phyloP scores from a whole-genome alignment of 2,113 vertebrate species.

The Hylia prasina region DNA sequence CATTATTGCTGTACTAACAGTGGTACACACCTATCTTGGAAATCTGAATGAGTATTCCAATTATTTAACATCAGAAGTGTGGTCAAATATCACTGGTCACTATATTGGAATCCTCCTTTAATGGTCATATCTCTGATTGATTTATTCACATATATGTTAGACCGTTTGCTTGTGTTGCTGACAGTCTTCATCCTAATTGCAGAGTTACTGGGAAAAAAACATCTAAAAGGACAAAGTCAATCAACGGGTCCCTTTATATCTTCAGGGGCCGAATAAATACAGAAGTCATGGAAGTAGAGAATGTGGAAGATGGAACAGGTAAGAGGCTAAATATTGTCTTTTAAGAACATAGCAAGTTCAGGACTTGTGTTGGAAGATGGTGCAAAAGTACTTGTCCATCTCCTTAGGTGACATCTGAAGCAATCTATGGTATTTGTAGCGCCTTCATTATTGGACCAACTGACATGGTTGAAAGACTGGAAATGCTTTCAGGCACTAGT shows the following conservation, averaged over 20 bases:
- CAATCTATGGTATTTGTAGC: background rate
- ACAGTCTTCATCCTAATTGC: constrained; percentile 25
- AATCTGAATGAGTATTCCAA: background rate
- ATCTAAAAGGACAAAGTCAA: constrained; percentile 94
- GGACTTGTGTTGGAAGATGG: background rate
- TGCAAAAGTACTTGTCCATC: background rate
- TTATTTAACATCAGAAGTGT: background rate
- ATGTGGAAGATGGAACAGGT: constrained; percentile 99
- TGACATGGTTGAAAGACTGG: background rate
- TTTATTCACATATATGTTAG: background rate
- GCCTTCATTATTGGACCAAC: background rate
- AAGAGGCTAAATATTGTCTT: background rate
- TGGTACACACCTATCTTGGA: background rate
- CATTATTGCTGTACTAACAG: background rate
- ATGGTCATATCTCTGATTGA: background rate
- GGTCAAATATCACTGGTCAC: background rate
- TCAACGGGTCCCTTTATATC: constrained; percentile 93
- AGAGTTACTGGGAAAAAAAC: constrained; percentile 96
- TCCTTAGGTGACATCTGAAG: background rate
- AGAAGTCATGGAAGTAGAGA: constrained; percentile 99
- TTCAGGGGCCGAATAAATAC: constrained; percentile 98
- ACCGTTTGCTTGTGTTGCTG: background rate
- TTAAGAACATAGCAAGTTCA: background rate
- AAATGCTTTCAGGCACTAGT: background rate
- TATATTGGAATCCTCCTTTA: background rate